Evolutionary conservation across 2,797 vertebrate species (phyloP), one percentile per base, ranked within the genome.

Genomic region (Typhlichthys eigenmanni): DNA sequence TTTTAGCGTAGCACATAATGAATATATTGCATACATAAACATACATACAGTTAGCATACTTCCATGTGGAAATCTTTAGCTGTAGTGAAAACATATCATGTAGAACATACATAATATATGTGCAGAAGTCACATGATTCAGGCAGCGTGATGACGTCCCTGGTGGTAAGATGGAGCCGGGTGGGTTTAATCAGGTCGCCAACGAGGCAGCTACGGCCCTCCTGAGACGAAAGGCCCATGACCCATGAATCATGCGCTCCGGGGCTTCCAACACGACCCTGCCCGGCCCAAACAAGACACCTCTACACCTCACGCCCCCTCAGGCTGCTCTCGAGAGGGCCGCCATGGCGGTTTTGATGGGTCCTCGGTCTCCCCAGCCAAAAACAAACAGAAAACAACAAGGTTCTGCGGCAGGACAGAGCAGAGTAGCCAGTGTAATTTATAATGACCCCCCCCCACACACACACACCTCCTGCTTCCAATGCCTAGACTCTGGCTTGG

Each of bases 241-340:
- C 80, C 75, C 83, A 62, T 29, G 81, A 80, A 80, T 83, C 81
- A 83, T 72, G 56, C 16, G 62, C 72, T 69, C 62, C 38, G 1
- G 68, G 73, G 67, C 63, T 64, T 61, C 64, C 34, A 62, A 75
- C 70, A 78, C 68, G 64, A 58, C 53, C 67, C 51, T 7, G 49
- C 56, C 53, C 4, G 1, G 24, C 68, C 66, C 76, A 87, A 87
- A 82, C 61, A 63, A 64, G 74, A 78, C 73, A 59, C 81, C 76
- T 52, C 61, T 49, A 19, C 48, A 55, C 50, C 11, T 2, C 34
- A 7, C 13, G n/a, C 2, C 16, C 19, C 32, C 34, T 38, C 8
- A 38, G 34, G 34, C 34, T 8, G 34, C 34, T 38, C 34, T 38
- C 34, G 2, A 38, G 34, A 38, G 34, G 34, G 34, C 7, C 7